Conservation (phyloP, 1,140 invertebrate species). For the Saccostrea echinata region DNA sequence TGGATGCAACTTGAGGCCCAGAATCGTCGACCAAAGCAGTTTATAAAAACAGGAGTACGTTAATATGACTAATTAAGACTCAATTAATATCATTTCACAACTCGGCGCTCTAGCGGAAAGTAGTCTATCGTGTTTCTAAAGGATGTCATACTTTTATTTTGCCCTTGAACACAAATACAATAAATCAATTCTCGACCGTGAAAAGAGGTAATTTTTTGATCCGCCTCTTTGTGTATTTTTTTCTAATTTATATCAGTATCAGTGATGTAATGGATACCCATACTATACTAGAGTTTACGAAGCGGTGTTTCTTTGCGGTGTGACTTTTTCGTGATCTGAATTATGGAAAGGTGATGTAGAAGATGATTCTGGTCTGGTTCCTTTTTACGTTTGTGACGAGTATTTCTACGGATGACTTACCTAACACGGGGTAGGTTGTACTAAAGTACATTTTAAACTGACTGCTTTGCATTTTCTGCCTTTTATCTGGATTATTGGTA, state of each 20-base stretch:
- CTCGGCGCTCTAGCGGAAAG: conserved; percentile 15
- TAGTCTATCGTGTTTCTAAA: neutral
- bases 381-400: neutral
- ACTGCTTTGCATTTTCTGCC: neutral
- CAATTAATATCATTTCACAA: conserved; percentile 31
- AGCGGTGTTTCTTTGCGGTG: neutral
- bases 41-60: conserved; percentile 6
- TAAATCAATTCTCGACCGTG: conserved; percentile 27
- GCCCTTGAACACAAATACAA: conserved; percentile 28
- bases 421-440: neutral
- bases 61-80: conserved; percentile 20
- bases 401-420: neutral
- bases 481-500: neutral
- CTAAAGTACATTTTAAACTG: neutral
- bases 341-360: neutral
- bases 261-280: neutral
- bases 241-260: neutral
- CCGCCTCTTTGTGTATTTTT: neutral
- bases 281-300: neutral
- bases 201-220: neutral
- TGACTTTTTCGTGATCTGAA: neutral
- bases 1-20: neutral
- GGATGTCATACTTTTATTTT: conserved; percentile 10
- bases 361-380: neutral
- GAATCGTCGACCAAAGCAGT: neutral